Base-by-base conservation (phyloP, 2,888 invertebrate species). In the Salticus scenicus region DNA sequence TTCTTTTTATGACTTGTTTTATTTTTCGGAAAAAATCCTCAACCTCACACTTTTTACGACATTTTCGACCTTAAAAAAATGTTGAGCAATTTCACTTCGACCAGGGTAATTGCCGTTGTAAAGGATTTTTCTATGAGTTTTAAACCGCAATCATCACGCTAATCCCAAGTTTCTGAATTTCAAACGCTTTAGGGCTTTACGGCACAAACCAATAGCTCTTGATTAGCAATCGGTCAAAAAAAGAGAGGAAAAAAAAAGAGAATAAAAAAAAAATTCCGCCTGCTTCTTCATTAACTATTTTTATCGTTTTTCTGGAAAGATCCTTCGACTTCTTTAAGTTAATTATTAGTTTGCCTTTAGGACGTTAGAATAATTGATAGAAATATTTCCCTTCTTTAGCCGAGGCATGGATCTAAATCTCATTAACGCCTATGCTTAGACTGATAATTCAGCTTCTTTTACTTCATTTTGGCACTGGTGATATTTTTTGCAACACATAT, bases 211-310 rank as follows among this genome's bases (percentile, higher is more conserved):
- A 42, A 82, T 82, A 71, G 71, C 63, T 82, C 75, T 70, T 71
- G 63, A 76, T 70, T 82, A 82, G 41, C 12, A 63, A 10, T n/a
- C 27, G 42, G 33, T 37, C 41, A 66, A 51, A 51, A 57, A 42
- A 75, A 31, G 31, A 27, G 27, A n/a, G 1, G n/a, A 37, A 74
- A 77, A 77, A 83, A 75, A 31, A 33, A 27, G 27, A n/a, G 1
- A 14, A 37, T 69, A 77, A 77, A 83, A 72, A 33, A 28, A 64
- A 24, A 63, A 57, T 31, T 71, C 2, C 42, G 2, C 27, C 72
- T 81, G 28, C 57, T 75, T 81, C 75, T 81, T 83, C 77, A 83
- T 77, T 77, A 77, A 57, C 77, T 31, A 77, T 77, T 72, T 74
- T 83, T 77, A 77, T 83, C 76, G 20, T 51, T 76, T 70, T 64